Base-by-base conservation (phyloP, 2,888 invertebrate genomes). In the Machimus rusticus region DNA sequence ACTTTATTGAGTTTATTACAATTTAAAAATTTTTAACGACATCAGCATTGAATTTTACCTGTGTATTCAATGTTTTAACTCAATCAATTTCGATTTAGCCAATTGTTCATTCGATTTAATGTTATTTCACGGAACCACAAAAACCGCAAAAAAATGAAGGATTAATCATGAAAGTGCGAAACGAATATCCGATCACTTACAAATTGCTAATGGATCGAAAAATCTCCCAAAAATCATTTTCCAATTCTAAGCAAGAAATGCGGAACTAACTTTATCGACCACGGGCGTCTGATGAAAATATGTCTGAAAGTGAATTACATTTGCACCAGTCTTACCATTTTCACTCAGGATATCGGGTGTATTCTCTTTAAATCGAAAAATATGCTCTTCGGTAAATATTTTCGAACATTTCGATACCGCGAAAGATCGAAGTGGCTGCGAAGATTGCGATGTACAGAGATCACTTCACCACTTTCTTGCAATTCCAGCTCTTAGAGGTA, bases 401-500 rank as follows among this genome's bases (percentile, higher is more conserved):
- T 66, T 66, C 66, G 12, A 66, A 9, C 12, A 1, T 23, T 66
- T 66, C 66, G 12, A 23, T 23, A 23, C 12, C 1, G 23, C 66
- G 3, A 28, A 28, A 23, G 28, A 23, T 66, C 9, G 66, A 28
- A 28, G 66, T 66, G 1, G 19, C 12, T 28, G 12, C 66, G 8
- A 66, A 66, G 66, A 66, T 66, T 66, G 1, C 77, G 37, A 46
- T 3, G 43, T 39, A 37, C 16, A 6, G 12, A n/a, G 31, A 14
- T 3, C 78, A 78, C n/a, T 78, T 78, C 78, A 78, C 78, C 78
- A 78, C 78, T 78, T 37, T 43, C 37, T 16, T 81, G 14, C 81
- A 23, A 51, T 81, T 31, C 8, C 78, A 78, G 46, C 78, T 78
- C 78, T 78, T 55, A 28, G 81, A 81, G 81, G 51, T 81, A 81